Evolutionary conservation across 2,888 invertebrate genomes (phyloP).

Genomic region (Trissolcus japonicus): DNA sequence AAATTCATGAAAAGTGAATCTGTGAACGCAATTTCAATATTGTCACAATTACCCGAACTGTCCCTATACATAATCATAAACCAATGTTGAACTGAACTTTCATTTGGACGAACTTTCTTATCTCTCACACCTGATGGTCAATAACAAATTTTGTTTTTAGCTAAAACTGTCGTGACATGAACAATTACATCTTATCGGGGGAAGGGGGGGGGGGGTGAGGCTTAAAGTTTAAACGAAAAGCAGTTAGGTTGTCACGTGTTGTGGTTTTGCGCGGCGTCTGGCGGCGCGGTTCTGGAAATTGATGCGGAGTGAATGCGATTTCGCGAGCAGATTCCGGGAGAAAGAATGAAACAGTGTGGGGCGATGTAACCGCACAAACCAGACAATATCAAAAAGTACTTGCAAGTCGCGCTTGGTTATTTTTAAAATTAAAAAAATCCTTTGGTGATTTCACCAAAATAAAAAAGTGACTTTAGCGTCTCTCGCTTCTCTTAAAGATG

Average conservation of each 20-base stretch:
- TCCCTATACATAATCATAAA: no score
- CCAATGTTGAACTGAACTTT: no score
- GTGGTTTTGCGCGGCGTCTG: slow-evolving; percentile 69
- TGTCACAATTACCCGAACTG: no score
- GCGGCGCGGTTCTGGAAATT: slow-evolving; percentile 64
- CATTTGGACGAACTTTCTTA: no score
- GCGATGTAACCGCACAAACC: slow-evolving; percentile 54
- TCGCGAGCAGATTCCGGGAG: slow-evolving; percentile 59
- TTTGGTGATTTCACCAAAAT: background rate
- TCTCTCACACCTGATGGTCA: no score
- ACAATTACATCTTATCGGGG: slow-evolving; percentile 54
- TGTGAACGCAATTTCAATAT: no score
- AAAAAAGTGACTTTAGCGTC: slow-evolving; percentile 48
- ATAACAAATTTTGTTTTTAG: no score
- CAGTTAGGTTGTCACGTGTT: slow-evolving; percentile 76
- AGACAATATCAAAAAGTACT: slow-evolving; percentile 55
- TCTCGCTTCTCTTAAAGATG: slow-evolving; percentile 19
- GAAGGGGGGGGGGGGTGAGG: slow-evolving; percentile 53
- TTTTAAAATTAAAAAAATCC: slow-evolving; percentile 25
- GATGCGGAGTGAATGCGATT: slow-evolving; percentile 59
- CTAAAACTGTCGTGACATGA: slow-evolving; percentile 51
- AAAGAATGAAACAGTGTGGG: slow-evolving; percentile 50
- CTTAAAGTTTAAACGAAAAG: slow-evolving; percentile 68
- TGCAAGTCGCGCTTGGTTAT: slow-evolving; percentile 34
- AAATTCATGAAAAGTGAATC: no score